Evolutionary conservation across 1,140 invertebrate genomes (phyloP), one percentile per base, ranked within the genome.

Genomic region (Diabrotica undecimpunctata): DNA sequence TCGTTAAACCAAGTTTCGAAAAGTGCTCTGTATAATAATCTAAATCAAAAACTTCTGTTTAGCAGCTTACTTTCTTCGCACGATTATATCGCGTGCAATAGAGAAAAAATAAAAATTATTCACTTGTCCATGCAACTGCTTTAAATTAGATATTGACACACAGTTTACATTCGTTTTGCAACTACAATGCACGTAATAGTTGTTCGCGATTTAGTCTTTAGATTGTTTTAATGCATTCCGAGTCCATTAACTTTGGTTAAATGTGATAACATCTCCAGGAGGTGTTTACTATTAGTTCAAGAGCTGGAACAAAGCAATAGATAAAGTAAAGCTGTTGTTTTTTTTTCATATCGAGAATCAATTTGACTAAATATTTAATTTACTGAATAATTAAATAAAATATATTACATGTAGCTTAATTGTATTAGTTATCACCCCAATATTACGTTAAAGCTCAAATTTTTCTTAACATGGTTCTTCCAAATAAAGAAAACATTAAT

Each of bases 221-320:
- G 60, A 36, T 62, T 53, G 35, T 35, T 62, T 62, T 62, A 62
- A 62, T 62, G 46, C 61, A 62, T 62, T 62, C 61, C 38, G 6
- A 54, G 52, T 35, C 61, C 61, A 62, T 62, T 62, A 62, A 54
- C 10, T 54, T 38, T 35, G 36, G 13, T 54, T 41, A 51, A 50
- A 62, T 25, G 5, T 35, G 61, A 62, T 62, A 62, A 6, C 12
- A 62, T 62, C 61, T 62, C 11, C 12, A 13, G 36, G n/a, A 46
- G 41, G 41, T 46, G 41, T 46, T 46, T 46, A n/a, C n/a, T 46
- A 46, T 6, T 46, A 46, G 41, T 46, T 8, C 41, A 46, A 46
- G 41, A 46, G 41, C 41, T 46, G 8, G 25, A 25, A 25, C 25
- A 25, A 25, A 25, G 25, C 25, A 25, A 25, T 25, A 25, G 25